Conservation (phyloP, 2,113 vertebrate species). For the Labeo rohita region DNA sequence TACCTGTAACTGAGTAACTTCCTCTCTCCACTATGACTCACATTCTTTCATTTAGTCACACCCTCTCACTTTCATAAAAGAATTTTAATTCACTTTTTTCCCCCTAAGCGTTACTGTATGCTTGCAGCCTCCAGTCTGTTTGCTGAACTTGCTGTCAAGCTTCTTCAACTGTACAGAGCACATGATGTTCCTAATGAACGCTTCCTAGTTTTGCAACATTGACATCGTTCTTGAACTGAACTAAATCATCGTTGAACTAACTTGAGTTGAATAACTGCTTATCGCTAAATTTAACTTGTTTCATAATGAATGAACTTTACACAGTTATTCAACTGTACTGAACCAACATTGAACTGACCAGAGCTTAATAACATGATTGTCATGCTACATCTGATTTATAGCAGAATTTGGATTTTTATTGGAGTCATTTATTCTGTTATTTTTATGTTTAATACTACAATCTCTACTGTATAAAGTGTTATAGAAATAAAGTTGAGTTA, state of each 20-base stretch:
- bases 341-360: background rate
- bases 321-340: background rate
- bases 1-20: background rate
- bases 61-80: background rate
- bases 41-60: background rate
- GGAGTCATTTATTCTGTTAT: background rate
- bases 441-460: background rate
- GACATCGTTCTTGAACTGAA: background rate
- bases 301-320: background rate
- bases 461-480: too few species aligned
- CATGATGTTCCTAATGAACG: background rate
- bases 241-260: background rate
- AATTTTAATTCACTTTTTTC: background rate
- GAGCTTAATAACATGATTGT: background rate
- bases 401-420: background rate
- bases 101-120: too few species aligned
- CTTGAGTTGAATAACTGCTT: background rate
- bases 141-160: background rate
- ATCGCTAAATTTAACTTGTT: too few species aligned
- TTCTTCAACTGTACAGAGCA: background rate
- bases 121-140: background rate
- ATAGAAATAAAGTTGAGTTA: background rate
- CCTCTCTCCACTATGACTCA: slow-evolving; percentile 6
- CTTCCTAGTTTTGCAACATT: background rate
- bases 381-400: background rate